Conservation (phyloP, 2,797 vertebrate species). For the Clarias fuscus region DNA sequence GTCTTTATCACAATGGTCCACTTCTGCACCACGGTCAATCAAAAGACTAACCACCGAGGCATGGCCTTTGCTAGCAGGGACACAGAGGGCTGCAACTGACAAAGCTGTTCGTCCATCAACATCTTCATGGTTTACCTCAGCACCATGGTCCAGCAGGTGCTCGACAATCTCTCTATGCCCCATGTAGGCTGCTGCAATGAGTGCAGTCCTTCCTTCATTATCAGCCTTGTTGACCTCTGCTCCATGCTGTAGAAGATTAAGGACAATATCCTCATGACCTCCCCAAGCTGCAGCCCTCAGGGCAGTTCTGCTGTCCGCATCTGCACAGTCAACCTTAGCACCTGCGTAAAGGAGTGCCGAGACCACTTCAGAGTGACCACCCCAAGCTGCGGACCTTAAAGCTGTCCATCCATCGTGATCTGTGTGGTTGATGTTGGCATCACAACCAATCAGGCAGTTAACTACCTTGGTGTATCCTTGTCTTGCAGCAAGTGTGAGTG, state of each 20-base stretch:
- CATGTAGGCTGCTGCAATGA: slow-evolving; percentile 98
- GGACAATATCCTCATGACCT: slow-evolving; percentile 95
- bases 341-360: slow-evolving; percentile 96
- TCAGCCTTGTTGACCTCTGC: slow-evolving; percentile 97
- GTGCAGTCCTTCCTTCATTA: slow-evolving; percentile 93
- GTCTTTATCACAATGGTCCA: slow-evolving; percentile 97
- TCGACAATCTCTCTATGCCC: slow-evolving; percentile 96
- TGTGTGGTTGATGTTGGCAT: slow-evolving; percentile 93
- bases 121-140: slow-evolving; percentile 94
- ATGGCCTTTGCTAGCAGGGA: slow-evolving; percentile 95
- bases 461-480: slow-evolving; percentile 98
- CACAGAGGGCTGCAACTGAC: slow-evolving; percentile 94
- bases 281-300: slow-evolving; percentile 96
- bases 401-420: slow-evolving; percentile 98
- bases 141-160: slow-evolving; percentile 92
- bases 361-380: slow-evolving; percentile 96
- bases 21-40: slow-evolving; percentile 92
- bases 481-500: slow-evolving; percentile 92
- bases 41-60: slow-evolving; percentile 93
- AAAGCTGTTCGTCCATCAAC: slow-evolving; percentile 94
- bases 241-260: slow-evolving; percentile 94
- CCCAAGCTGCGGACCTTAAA: slow-evolving; percentile 92
- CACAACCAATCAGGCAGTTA: slow-evolving; percentile 92
- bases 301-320: slow-evolving; percentile 92
- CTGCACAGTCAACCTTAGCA: slow-evolving; percentile 94